Evolutionary conservation across 1,140 invertebrate species (phyloP).

Genomic region (Whitmania pigra): DNA sequence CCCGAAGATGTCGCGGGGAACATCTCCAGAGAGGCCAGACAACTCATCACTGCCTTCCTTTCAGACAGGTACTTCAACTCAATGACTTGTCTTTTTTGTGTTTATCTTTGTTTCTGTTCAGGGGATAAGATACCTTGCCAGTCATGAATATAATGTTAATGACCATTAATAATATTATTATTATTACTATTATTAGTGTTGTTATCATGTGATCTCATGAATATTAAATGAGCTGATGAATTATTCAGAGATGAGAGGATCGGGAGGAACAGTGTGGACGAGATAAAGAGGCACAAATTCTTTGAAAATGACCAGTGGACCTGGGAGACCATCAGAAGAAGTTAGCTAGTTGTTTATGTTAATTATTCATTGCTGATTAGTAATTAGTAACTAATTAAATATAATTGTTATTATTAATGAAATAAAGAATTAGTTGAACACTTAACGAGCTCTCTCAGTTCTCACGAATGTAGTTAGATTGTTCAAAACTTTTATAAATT

Average conservation of each 20-base stretch:
- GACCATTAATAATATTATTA: background rate
- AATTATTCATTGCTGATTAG: no score
- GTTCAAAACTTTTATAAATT: background rate
- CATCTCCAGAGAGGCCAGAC: constrained; percentile 79
- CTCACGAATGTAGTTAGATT: background rate
- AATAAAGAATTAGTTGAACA: background rate
- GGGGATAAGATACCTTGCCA: background rate
- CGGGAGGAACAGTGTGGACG: constrained; percentile 81
- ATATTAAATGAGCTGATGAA: no score
- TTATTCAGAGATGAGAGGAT: constrained; percentile 61
- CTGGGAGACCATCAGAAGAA: constrained; percentile 73
- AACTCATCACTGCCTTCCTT: constrained; percentile 78
- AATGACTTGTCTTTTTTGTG: background rate
- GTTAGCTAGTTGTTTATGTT: constrained; percentile 28
- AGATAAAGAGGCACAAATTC: constrained; percentile 87
- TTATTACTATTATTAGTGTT: constrained; percentile 14
- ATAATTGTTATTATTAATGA: background rate
- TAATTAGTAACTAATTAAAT: background rate
- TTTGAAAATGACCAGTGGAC: constrained; percentile 95
- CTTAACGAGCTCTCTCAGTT: background rate
- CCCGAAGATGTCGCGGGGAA: constrained; percentile 68
- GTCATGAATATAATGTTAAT: constrained; percentile 96
- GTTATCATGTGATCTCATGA: no score
- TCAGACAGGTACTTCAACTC: constrained; percentile 68
- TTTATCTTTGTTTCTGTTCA: background rate